Evolutionary conservation across 2,797 vertebrate genomes (phyloP), one percentile per base, ranked within the genome.

Genomic region (Phrynocephalus forsythii): DNA sequence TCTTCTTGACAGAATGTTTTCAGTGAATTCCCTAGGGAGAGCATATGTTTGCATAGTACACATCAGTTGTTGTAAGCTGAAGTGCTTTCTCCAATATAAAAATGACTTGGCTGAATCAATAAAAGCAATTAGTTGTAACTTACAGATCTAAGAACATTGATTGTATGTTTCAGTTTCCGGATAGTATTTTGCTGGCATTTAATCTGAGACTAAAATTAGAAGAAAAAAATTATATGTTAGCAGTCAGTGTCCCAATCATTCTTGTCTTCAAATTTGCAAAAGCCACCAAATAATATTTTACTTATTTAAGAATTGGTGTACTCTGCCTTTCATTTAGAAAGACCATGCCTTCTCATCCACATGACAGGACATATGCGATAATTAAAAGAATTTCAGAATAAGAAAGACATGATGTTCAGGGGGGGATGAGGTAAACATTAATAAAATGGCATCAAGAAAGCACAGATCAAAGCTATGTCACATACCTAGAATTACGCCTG

Each of bases 181-280:
- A 96, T 96, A 56, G 93, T 95, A 90, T 94, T 96, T 94, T 95
- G 94, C 82, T 96, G 93, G 82, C 82, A 92, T 93, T 77, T 86
- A 83, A 96, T 93, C 90, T 96, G 92, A 94, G 93, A 93, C 96
- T 97, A 91, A 79, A 94, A 95, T 85, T 77, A 88, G 90, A 93
- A 63, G 79, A 63, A 86, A 20, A 91, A 83, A 87, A 81, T 75
- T 38, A 22, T 79, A 79, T 28, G 9, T 56, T 2, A 84, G 13
- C 24, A 84, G 11, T 73, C 8, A 75, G 24, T 30, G 7, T 0
- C 60, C n/a, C n/a, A 33, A 6, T 69, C 33, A 68, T 20, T 20
- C 60, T 63, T 63, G 60, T 63, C 20, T 24, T 24, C 76, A 79
- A 56, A n/a, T 24, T 6, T 86, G 44, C 13, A 79, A 20, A 38